phyloP scores from a whole-genome alignment of 2,113 vertebrate species.

The Cyanocitta stelleri region DNA sequence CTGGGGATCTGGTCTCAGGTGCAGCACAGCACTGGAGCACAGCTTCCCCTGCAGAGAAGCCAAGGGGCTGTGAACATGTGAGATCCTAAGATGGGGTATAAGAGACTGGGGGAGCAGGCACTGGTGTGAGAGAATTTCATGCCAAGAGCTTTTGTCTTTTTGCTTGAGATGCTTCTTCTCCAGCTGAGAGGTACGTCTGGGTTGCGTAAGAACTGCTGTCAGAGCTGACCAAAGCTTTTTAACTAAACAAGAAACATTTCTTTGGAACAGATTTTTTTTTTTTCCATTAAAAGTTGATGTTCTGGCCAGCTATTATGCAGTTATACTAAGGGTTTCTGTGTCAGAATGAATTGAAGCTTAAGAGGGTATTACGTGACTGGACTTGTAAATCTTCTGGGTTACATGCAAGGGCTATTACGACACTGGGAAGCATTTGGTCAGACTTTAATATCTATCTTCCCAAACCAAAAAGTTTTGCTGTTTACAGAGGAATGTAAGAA shows the following conservation, averaged over 20 bases:
- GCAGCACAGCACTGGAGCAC: not conserved
- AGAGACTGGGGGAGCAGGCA: not conserved
- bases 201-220: not conserved
- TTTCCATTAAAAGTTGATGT: not conserved
- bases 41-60: not conserved
- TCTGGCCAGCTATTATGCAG: not conserved
- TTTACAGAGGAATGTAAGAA: not conserved
- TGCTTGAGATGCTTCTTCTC: not conserved
- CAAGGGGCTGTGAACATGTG: not conserved
- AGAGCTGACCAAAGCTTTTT: not conserved
- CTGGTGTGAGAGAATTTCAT: not conserved
- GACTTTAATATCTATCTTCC: not conserved
- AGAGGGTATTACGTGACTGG: not conserved
- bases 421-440: not conserved
- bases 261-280: not conserved
- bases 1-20: not conserved
- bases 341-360: not conserved
- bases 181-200: not conserved
- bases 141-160: not conserved
- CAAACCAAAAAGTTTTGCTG: not conserved
- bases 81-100: not conserved
- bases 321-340: not conserved
- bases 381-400: not conserved
- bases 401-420: not conserved
- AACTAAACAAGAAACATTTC: not conserved